Evolutionary conservation across 1,140 invertebrate genomes (phyloP).

Genomic region (Yoshiicerus persimilis): DNA sequence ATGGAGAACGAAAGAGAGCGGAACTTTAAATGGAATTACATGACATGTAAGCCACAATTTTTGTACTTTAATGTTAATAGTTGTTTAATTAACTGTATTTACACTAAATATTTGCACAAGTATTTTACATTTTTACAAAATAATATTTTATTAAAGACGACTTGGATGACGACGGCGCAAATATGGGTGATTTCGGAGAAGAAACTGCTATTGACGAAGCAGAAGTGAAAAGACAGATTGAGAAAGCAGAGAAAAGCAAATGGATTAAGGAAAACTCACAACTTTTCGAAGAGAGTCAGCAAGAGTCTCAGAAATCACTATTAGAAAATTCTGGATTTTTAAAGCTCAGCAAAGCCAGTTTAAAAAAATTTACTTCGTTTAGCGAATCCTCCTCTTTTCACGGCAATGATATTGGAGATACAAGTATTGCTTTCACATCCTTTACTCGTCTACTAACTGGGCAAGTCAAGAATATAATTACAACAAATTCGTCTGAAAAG

Average conservation of each 20-base stretch:
- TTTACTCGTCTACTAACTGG: not conserved
- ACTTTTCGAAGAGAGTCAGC: slow-evolving; percentile 27
- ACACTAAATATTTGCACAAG: not conserved
- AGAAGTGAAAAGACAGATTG: slow-evolving; percentile 64
- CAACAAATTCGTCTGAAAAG: not conserved
- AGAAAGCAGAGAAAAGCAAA: slow-evolving; percentile 54
- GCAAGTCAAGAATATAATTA: not conserved
- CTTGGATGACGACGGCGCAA: slow-evolving; percentile 57
- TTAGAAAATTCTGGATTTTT: slow-evolving; percentile 1
- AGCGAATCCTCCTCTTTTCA: not conserved
- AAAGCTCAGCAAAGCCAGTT: not conserved
- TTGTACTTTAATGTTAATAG: no score
- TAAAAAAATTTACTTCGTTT: slow-evolving; percentile 15
- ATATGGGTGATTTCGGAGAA: not conserved
- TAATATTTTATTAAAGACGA: slow-evolving; percentile 48
- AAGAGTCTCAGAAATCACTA: not conserved
- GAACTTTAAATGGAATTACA: slow-evolving; percentile 79
- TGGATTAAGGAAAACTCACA: slow-evolving; percentile 49
- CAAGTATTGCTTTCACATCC: not conserved
- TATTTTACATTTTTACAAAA: not conserved
- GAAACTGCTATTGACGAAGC: slow-evolving; percentile 59
- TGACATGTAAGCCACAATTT: slow-evolving; percentile 52
- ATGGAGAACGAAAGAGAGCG: slow-evolving; percentile 70
- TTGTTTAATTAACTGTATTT: slow-evolving; percentile 46
- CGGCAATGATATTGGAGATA: not conserved